Base-by-base conservation (phyloP, 2,113 vertebrate genomes). In the Planiliza haematocheilus region DNA sequence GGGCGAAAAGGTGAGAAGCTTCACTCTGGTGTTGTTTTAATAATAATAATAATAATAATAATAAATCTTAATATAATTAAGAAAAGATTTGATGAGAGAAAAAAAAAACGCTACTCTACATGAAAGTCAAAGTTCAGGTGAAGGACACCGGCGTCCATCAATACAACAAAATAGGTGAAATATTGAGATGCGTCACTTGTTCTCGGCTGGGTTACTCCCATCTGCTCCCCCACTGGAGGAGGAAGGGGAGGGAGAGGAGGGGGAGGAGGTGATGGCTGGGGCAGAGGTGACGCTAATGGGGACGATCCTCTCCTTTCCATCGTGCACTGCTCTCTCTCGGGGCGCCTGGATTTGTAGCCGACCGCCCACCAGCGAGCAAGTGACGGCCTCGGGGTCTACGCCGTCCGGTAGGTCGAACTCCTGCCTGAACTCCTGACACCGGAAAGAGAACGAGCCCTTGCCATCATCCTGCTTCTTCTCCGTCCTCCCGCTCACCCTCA, bases 381-480 rank as follows among this genome's bases (percentile, higher is more conserved):
- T 90, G 73, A 94, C 89, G 2, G 78, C 5, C 46, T 91, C 91
- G 0, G 93, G 85, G 21, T 83, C 71, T 0, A 94, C 89, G 8
- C 85, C 91, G 1, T 89, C 78, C 0, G 93, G 94, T 57, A 94
- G 91, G 49, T 93, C 71, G 7, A 94, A 85, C 89, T 94, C 94
- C 82, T 94, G 93, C 56, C 89, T 83, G 88, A 94, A 94, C 90
- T 94, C 92, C 67, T 93, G 88, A 46, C 87, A 85, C 59, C 71
- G 73, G 90, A 87, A 92, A 0, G 91, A 92, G 88, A 74, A 93
- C 0, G 88, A 92, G 71, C 93, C 92, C 49, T 87, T 88, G 12
- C 88, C 88, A 6, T 92, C 90, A 1, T 94, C 93, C 78, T 90
- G 85, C 77, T 92, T 94, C 71, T 89, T 93, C 86, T 94, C 93